These are phyloP conservation scores for Aplocera efformata DNA, from an alignment of 2,888 invertebrate species.

Conservation along the genomic window DNA sequence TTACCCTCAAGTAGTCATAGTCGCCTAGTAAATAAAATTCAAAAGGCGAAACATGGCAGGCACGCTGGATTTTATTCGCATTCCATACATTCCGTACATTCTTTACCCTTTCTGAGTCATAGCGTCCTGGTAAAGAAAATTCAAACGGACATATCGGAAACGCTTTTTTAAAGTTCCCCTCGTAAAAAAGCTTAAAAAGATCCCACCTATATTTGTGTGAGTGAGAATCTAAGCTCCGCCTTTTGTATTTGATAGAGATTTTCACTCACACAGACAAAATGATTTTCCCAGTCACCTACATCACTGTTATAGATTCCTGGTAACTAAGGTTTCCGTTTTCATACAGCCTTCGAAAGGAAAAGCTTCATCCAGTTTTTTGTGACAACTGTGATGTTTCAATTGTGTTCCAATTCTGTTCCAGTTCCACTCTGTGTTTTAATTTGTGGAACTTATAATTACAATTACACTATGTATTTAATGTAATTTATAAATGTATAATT, in stretches of 20 bases:
- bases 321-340: slow-evolving; percentile 52
- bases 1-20: slow-evolving; percentile 1
- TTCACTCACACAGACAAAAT: slow-evolving; percentile 24
- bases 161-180: slow-evolving; percentile 66
- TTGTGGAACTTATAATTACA: too few relatives aligned
- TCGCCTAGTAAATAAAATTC: slow-evolving; percentile 16
- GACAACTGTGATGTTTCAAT: too few relatives aligned
- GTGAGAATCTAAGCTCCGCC: slow-evolving; percentile 38
- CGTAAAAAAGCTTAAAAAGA: slow-evolving; percentile 58
- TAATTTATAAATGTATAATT: too few relatives aligned
- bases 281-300: slow-evolving; percentile 25
- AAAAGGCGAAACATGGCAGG: slow-evolving; percentile 14
- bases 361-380: slow-evolving; percentile 6
- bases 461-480: too few relatives aligned
- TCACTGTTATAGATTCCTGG: slow-evolving; percentile 43
- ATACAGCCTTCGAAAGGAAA: slow-evolving; percentile 43
- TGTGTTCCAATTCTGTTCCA: not conserved
- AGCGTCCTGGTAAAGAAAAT: slow-evolving; percentile 66
- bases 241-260: slow-evolving; percentile 20
- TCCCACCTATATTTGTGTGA: slow-evolving; percentile 30
- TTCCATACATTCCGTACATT: slow-evolving; percentile 61
- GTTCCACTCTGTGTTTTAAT: too few relatives aligned
- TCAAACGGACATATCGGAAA: slow-evolving; percentile 71
- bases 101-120: slow-evolving; percentile 45
- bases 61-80: slow-evolving; percentile 36